Evolutionary conservation across 2,113 vertebrate species (phyloP), one percentile per base, ranked within the genome.

Genomic region (Megalops atlanticus): DNA sequence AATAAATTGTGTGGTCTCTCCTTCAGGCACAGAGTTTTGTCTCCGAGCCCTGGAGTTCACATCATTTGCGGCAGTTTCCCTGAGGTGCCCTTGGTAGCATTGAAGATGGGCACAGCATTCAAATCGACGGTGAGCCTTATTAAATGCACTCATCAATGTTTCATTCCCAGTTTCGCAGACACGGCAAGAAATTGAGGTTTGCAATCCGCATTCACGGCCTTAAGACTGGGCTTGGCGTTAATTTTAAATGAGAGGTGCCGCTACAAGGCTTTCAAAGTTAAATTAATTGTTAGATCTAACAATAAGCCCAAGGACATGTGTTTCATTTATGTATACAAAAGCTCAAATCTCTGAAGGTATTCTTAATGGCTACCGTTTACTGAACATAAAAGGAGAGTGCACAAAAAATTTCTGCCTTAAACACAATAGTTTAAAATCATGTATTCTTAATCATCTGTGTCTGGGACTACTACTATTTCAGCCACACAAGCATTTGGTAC

Each of bases 71-170:
- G 68, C 68, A 70, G 15, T 49, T 8, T 49, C 8, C 16, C 8
- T 49, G 8, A 49, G 16, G 45, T 49, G 16, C n/a, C n/a, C n/a
- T n/a, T n/a, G n/a, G n/a, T n/a, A n/a, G 45, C 45, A 16, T 16
- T 1, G 45, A 49, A 16, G 45, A 16, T 49, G n/a, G n/a, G n/a
- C n/a, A n/a, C n/a, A n/a, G 24, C 16, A 21, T 5, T 18, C 15
- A 72, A 72, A 72, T 41, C 5, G 47, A 43, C 21, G 38, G 36
- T 16, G 49, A 54, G 36, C 80, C 35, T 68, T n/a, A 75, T 64
- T 81, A 41, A 68, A 54, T 4, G 69, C 31, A 11, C 68, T 73
- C 79, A 80, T 80, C 71, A 80, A 74, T 80, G 79, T 80, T 80
- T 80, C 69, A 80, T 72, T 71, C 31, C 16, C 35, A 73, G 69